Evolutionary conservation across 2,113 vertebrate species (phyloP).

Genomic region (Forbesichthys papilliferus): DNA sequence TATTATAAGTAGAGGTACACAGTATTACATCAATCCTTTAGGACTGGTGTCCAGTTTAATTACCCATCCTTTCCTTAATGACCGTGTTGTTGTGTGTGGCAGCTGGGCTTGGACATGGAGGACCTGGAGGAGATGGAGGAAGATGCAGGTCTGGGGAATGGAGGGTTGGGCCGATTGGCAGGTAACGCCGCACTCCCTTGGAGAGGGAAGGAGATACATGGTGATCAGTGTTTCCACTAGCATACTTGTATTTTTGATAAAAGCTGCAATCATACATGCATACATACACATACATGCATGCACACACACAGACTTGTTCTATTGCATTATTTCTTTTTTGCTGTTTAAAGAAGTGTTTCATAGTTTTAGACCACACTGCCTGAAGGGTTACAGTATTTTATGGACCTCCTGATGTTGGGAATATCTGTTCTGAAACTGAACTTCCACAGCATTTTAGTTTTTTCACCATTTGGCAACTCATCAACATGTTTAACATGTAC

Average conservation of each 20-base stretch:
- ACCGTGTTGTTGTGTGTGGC: conserved; percentile 5
- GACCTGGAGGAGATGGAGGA: conserved; percentile 97
- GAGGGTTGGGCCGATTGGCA: conserved; percentile 92
- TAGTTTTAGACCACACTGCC: too few relatives aligned
- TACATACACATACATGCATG: not conserved
- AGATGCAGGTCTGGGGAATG: conserved; percentile 95
- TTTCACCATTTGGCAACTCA: not conserved
- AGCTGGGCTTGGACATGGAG: conserved; percentile 95
- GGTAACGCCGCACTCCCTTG: conserved; percentile 71
- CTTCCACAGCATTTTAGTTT: too few relatives aligned
- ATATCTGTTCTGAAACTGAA: too few relatives aligned
- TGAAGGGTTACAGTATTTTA: too few relatives aligned
- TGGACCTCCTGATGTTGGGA: too few relatives aligned
- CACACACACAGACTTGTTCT: not conserved
- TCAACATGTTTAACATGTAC: not conserved
- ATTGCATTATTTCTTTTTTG: not conserved
- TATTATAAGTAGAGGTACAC: too few relatives aligned
- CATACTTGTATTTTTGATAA: too few relatives aligned
- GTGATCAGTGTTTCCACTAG: too few relatives aligned
- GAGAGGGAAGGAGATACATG: not conserved
- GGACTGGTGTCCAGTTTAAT: too few relatives aligned
- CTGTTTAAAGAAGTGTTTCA: too few relatives aligned
- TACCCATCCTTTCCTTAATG: not conserved
- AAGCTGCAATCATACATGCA: not conserved
- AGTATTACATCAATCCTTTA: too few relatives aligned